Conservation (phyloP, 2,797 vertebrate species). For the Aphelocoma californica region DNA sequence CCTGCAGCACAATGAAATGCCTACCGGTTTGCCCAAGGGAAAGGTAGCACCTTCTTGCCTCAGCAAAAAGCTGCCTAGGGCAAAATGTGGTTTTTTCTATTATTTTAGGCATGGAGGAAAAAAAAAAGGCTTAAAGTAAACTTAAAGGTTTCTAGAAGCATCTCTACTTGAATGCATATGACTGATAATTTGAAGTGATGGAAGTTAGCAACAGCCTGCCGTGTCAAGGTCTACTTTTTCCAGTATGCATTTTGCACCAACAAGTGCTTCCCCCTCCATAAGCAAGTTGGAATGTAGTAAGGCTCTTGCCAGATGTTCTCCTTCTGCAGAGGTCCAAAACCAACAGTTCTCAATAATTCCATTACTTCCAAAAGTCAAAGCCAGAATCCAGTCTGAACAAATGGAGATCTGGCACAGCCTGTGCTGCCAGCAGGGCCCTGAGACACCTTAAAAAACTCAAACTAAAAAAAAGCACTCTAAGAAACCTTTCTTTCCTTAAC, state of each 20-base stretch:
- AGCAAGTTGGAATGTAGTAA: background rate
- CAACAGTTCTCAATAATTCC: constrained; percentile 39
- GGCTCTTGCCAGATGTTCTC: constrained; percentile 13
- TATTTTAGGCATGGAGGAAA: background rate
- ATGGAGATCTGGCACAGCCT: background rate
- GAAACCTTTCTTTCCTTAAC: background rate
- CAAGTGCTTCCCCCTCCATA: background rate
- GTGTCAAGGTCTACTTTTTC: background rate
- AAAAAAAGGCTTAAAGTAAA: background rate
- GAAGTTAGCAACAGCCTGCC: background rate
- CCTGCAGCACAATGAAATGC: background rate
- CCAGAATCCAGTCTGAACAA: background rate
- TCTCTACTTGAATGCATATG: background rate
- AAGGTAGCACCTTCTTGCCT: background rate
- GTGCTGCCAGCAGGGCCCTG: background rate
- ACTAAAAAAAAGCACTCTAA: background rate
- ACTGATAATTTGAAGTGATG: background rate
- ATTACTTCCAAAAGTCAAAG: constrained; percentile 5
- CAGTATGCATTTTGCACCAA: background rate
- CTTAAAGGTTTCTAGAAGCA: background rate
- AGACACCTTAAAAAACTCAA: background rate
- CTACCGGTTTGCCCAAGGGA: background rate
- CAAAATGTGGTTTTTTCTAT: background rate
- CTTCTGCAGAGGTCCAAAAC: constrained; percentile 1
- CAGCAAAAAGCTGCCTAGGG: background rate